A percentile compares a stretch with the other conserved stretches of the same genome.
These are phyloP conservation scores for Coptotermes formosanus DNA, from an alignment of 1,140 invertebrate genomes.

Conservation along the genomic window DNA sequence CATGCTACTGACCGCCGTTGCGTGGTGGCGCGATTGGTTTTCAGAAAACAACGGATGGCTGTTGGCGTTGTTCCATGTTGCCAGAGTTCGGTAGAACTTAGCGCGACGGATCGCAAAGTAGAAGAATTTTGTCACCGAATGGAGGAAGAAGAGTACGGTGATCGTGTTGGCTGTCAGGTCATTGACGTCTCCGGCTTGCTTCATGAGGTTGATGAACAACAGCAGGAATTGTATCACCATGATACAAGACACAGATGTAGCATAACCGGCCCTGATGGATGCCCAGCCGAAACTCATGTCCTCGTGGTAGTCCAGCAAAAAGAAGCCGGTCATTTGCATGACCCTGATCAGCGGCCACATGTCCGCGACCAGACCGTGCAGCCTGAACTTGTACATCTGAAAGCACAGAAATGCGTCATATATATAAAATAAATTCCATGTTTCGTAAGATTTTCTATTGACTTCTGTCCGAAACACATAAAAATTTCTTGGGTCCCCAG, in stretches of 20 bases:
- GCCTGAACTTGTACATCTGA: slow-evolving; percentile 49
- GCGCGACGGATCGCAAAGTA: slow-evolving; percentile 72
- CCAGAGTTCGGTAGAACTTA: slow-evolving; percentile 62
- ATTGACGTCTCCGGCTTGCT: slow-evolving; percentile 73
- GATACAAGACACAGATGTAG: neutral
- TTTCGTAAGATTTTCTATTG: too few relatives aligned
- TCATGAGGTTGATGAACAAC: slow-evolving; percentile 64
- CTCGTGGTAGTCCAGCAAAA: slow-evolving; percentile 73
- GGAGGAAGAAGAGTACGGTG: slow-evolving; percentile 75
- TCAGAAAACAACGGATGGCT: slow-evolving; percentile 81
- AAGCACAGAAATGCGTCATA: neutral
- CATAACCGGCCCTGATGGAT: neutral
- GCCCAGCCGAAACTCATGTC: slow-evolving; percentile 42
- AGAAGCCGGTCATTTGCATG: slow-evolving; percentile 73
- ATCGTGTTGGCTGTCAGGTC: slow-evolving; percentile 78
- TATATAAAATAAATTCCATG: too few relatives aligned
- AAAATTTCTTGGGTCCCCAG: too few relatives aligned
- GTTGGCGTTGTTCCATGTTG: slow-evolving; percentile 58
- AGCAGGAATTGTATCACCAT: slow-evolving; percentile 44
- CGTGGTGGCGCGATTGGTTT: slow-evolving; percentile 71
- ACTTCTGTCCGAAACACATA: too few relatives aligned
- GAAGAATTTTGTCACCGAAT: slow-evolving; percentile 69
- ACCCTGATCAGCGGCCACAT: slow-evolving; percentile 76
- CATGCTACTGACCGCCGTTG: slow-evolving; percentile 73
- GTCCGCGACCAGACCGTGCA: slow-evolving; percentile 72